Evolutionary conservation across 2,888 invertebrate species (phyloP).

Genomic region (Tinea pellionella): DNA sequence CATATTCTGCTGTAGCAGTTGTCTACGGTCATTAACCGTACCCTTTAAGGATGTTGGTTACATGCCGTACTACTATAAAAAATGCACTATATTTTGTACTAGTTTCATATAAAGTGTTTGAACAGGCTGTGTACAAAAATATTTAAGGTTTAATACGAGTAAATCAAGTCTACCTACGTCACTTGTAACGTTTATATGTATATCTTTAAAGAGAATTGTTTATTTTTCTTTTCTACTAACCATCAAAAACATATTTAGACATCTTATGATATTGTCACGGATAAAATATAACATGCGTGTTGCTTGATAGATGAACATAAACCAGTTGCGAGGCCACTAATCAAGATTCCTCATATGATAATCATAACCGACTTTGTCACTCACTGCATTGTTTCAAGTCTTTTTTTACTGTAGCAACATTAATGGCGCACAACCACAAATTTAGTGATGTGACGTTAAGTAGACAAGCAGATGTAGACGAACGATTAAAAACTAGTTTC

Average conservation of each 20-base stretch:
- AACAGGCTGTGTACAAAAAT: no score
- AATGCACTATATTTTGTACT: no score
- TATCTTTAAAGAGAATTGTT: no score
- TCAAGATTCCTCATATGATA: slow-evolving; percentile 43
- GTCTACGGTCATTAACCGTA: no score
- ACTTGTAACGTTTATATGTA: no score
- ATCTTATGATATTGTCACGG: slow-evolving; percentile 28
- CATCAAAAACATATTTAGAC: neutral
- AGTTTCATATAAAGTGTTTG: no score
- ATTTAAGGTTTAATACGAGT: no score
- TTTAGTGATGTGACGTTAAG: slow-evolving; percentile 42
- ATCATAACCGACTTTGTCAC: slow-evolving; percentile 45
- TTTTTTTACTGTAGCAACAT: slow-evolving; percentile 2
- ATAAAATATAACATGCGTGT: slow-evolving; percentile 18
- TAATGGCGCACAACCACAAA: slow-evolving; percentile 30
- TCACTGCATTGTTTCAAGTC: slow-evolving; percentile 31
- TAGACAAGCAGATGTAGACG: slow-evolving; percentile 25
- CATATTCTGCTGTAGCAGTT: no score
- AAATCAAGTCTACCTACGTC: no score
- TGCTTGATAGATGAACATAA: slow-evolving; percentile 41
- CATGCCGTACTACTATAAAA: no score
- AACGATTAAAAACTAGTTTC: neutral
- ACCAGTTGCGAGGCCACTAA: slow-evolving; percentile 36
- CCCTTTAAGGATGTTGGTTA: no score
- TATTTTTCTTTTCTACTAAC: no score